Percentiles rank a stretch among this genome's conserved stretches.
Conservation (phyloP, 2,113 vertebrate species). For the Pseudopipra pipra region DNA sequence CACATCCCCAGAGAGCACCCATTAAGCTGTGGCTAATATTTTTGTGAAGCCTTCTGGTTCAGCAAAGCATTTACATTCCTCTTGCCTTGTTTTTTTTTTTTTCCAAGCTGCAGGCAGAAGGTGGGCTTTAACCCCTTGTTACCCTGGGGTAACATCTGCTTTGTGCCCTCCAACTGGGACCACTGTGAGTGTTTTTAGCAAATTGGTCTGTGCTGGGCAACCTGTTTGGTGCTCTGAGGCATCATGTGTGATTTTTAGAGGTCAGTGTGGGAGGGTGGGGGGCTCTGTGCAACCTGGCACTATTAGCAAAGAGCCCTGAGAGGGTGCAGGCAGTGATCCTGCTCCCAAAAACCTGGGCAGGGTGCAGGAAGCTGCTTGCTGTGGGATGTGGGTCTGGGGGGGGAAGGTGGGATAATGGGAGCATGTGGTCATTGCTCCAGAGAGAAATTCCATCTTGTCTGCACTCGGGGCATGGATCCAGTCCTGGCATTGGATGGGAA, state of each 20-base stretch:
- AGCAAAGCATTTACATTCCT: neutral
- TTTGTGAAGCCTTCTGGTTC: neutral
- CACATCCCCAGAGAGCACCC: neutral
- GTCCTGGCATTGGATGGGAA: neutral
- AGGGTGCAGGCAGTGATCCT: neutral
- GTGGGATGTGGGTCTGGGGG: neutral
- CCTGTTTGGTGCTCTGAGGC: neutral
- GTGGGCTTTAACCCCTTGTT: neutral
- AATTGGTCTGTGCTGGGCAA: neutral
- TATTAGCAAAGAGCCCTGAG: neutral
- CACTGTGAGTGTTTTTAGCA: neutral
- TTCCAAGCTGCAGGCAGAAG: neutral
- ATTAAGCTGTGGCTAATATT: neutral
- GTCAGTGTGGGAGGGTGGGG: neutral
- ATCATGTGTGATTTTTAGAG: neutral
- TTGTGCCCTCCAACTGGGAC: neutral
- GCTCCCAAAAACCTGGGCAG: neutral
- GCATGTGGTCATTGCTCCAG: neutral
- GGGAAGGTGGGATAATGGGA: accelerated
- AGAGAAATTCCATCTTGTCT: neutral
- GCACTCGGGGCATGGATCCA: neutral
- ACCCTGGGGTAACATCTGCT: neutral
- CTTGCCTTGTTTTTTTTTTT: neutral
- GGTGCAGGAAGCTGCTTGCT: neutral
- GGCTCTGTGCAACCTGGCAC: neutral